A percentile compares a stretch with the other conserved stretches of the same genome.
These are phyloP conservation scores for Turdus rufiventris DNA, from an alignment of 2,113 vertebrate genomes.

Conservation along the genomic window DNA sequence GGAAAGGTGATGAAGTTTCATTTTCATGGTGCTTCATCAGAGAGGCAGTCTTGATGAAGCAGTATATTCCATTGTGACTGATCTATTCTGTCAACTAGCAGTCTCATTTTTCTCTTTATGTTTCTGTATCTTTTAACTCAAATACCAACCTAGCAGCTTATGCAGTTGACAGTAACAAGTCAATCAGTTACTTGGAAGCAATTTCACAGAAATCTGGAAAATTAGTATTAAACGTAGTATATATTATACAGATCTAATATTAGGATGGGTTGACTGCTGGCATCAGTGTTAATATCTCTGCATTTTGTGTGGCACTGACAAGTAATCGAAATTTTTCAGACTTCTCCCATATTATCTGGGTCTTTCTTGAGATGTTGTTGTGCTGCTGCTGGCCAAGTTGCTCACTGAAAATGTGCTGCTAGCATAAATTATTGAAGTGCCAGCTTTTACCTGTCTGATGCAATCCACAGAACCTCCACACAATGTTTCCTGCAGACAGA, in stretches of 20 bases:
- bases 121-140: neutral
- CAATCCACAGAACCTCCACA: constrained; percentile 4
- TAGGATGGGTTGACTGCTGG: neutral
- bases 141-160: neutral
- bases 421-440: constrained; percentile 40
- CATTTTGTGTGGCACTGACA: neutral
- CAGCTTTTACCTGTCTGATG: constrained; percentile 15
- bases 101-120: neutral
- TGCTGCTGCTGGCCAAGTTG: neutral
- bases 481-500: neutral
- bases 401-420: constrained; percentile 16
- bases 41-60: neutral
- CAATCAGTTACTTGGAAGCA: neutral
- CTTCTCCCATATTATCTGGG: neutral
- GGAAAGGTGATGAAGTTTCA: neutral
- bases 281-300: neutral
- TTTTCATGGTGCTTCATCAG: neutral
- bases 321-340: neutral
- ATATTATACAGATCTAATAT: neutral
- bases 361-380: neutral
- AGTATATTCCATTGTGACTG: neutral
- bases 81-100: neutral
- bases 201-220: neutral
- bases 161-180: neutral
- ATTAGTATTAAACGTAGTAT: neutral